phyloP scores from a whole-genome alignment of 2,113 vertebrate species.

The Macrotis lagotis region DNA sequence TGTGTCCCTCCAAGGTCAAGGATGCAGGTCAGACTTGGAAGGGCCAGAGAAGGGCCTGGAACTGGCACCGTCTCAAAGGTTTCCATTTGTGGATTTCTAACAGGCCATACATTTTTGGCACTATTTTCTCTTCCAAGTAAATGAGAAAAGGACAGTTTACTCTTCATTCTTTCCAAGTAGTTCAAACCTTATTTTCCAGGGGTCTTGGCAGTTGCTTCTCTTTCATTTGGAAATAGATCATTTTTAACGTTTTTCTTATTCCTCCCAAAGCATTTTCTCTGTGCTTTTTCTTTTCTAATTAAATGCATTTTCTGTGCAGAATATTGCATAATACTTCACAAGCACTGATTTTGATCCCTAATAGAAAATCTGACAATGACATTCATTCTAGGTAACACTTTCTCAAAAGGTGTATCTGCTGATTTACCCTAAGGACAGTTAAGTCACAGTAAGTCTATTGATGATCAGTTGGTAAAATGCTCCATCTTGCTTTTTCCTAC shows the following conservation, averaged over 20 bases:
- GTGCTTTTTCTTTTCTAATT: conserved; percentile 15
- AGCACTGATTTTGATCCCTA: neutral
- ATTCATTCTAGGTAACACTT: neutral
- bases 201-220: conserved; percentile 36
- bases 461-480: conserved; percentile 52
- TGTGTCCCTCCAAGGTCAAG: conserved; percentile 28
- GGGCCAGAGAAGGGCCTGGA: neutral
- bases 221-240: conserved; percentile 22
- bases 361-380: neutral
- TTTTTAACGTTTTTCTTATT: conserved; percentile 16
- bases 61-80: neutral
- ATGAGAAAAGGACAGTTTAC: conserved; percentile 23
- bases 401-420: neutral
- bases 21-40: conserved; percentile 1
- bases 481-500: conserved; percentile 10
- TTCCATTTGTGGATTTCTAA: neutral
- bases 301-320: conserved; percentile 36
- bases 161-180: conserved; percentile 38
- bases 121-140: neutral
- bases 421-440: neutral
- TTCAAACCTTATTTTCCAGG: conserved; percentile 47
- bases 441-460: neutral
- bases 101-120: neutral
- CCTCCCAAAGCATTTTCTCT: conserved; percentile 44
- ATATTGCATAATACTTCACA: neutral